Percentiles rank a stretch among this genome's conserved stretches.
Evolutionary conservation across 2,888 invertebrate species (phyloP).

Genomic region (Pelosia muscerda): DNA sequence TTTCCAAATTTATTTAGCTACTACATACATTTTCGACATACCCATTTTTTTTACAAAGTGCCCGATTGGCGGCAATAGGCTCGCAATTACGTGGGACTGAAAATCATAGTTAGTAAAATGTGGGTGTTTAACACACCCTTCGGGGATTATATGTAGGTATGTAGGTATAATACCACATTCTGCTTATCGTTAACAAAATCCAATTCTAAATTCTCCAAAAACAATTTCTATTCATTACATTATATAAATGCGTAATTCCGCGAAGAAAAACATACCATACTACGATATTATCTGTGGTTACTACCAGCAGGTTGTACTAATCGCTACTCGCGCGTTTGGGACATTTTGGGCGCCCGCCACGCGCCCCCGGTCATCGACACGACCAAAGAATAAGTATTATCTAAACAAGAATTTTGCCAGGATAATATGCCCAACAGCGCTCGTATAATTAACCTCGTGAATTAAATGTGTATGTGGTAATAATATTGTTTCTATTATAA

Average conservation of each 20-base stretch:
- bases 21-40: too few species aligned
- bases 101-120: too few species aligned
- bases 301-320: slow-evolving; percentile 14
- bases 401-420: slow-evolving; percentile 35
- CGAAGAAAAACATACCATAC: slow-evolving; percentile 10
- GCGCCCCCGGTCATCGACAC: slow-evolving; percentile 72
- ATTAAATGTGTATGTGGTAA: neutral
- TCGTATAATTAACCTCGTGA: neutral
- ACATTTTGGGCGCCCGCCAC: slow-evolving; percentile 57
- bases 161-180: too few species aligned
- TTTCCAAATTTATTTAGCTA: too few species aligned
- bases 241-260: neutral
- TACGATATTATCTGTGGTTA: slow-evolving; percentile 13
- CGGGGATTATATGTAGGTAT: too few species aligned
- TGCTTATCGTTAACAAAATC: neutral
- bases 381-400: slow-evolving; percentile 61
- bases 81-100: too few species aligned
- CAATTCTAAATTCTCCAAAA: neutral
- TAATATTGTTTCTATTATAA: neutral
- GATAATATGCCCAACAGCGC: neutral
- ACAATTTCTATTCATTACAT: neutral
- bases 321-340: slow-evolving; percentile 27
- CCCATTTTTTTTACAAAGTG: too few species aligned
- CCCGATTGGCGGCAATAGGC: too few species aligned
- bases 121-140: too few species aligned